Base-by-base conservation (phyloP, 2,888 invertebrate genomes). In the Physocephala rufipes region DNA sequence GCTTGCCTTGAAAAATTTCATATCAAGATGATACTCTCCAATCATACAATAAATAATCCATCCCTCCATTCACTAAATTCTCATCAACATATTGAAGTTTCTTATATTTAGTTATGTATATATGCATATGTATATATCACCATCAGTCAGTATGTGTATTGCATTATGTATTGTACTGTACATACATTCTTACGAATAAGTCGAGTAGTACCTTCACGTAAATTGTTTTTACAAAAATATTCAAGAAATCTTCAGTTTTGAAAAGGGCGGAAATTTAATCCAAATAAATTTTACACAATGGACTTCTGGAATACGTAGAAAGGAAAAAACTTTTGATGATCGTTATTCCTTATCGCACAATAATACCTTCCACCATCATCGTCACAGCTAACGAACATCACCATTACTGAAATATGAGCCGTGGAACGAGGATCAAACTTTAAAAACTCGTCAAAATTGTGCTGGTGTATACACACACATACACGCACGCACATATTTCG, bases 251-350 rank as follows among this genome's bases (percentile, higher is more conserved):
- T 24, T n/a, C 26, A 24, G 51, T 47, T 21, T 12, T 36, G 36
- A 62, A 62, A 82, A 80, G 81, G 81, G 79, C 81, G 79, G 84
- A 84, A 84, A 84, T 81, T 84, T 82, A 84, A 84, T 84, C 79
- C 82, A 78, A 74, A 74, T 69, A 58, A 15, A 61, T 62, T 61
- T 68, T 68, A 76, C 49, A 51, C 61, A 67, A 24, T 63, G 28
- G 49, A 30, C 53, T 5, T 26, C 28, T 63, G 58, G 68, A 68
- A 58, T 9, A 9, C 4, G 30, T 49, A 21, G 61, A 13, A 67
- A 55, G 30, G 30, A 53, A 43, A 66, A 66, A 26, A 61, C 1
- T 24, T 21, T 21, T 28, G 36, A 28, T 21, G 53, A 53, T 53
- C 53, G 53, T 53, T 1, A 30, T 7, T 61, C 19, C 21, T 63